Evolutionary conservation across 1,140 invertebrate species (phyloP).

Genomic region (Wiebesia pumilae): DNA sequence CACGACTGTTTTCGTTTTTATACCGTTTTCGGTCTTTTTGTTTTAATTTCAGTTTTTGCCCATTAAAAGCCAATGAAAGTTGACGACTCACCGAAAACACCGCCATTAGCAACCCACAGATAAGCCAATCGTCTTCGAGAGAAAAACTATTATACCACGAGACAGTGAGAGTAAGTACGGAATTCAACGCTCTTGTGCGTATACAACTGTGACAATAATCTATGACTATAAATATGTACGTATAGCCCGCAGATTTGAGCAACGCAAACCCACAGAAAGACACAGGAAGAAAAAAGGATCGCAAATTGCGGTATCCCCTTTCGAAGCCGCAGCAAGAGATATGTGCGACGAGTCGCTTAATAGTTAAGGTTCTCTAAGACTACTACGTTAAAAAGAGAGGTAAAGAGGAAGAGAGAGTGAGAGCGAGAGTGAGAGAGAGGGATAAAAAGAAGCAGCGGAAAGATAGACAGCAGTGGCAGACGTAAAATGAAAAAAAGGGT

Average conservation of each 20-base stretch:
- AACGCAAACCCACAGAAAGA: slow-evolving; percentile 7
- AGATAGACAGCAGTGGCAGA: not conserved
- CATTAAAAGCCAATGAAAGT: not conserved
- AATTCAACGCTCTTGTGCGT: slow-evolving; percentile 7
- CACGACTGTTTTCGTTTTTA: too few relatives aligned
- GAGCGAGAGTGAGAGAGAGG: not conserved
- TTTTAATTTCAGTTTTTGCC: not conserved
- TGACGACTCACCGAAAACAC: not conserved
- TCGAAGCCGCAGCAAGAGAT: not conserved
- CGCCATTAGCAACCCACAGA: not conserved
- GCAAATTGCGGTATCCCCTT: slow-evolving; percentile 24
- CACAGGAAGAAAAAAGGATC: not conserved
- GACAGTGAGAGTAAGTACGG: not conserved
- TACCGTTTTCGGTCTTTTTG: not conserved
- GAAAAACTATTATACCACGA: not conserved
- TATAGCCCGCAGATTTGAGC: not conserved
- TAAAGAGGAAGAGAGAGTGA: not conserved
- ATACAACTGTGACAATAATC: not conserved
- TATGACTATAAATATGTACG: not conserved
- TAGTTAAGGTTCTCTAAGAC: not conserved
- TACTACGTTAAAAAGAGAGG: not conserved
- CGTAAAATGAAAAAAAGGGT: slow-evolving; percentile 31
- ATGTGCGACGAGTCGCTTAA: not conserved
- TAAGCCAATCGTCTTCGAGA: not conserved
- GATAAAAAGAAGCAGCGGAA: not conserved